Evolutionary conservation across 2,888 invertebrate species (phyloP), one percentile per base, ranked within the genome.

Genomic region (Trissolcus japonicus): DNA sequence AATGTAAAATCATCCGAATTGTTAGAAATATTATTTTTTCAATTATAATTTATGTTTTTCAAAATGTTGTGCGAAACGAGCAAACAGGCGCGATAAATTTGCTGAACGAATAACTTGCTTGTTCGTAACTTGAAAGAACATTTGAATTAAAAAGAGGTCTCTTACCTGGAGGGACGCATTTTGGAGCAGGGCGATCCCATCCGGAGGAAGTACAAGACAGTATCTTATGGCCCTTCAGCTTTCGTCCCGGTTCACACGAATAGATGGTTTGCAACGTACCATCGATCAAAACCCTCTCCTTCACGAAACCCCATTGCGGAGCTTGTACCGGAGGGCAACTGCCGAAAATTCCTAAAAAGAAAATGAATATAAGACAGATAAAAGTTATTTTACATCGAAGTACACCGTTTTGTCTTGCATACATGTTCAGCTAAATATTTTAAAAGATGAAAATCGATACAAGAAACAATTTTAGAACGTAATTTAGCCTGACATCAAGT

Each of bases 141-240:
- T 59, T 63, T 56, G 46, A 50, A 51, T 60, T 11, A 73, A 68
- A 19, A 19, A 46, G 46, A 16, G 1, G 1, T 17, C 48, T 61
- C 84, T 86, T 68, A 87, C 87, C 85, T 21, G 79, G 60, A 14
- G 80, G 80, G 35, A 87, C 80, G 78, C 87, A 88, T 79, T 80
- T 82, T 60, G 87, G 87, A 50, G 82, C 79, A 11, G 85, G 83
- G 71, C 83, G 82, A 76, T 86, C 80, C 87, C 87, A 88, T 35
- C 84, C 85, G 78, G 81, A 77, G 55, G 62, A 78, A 60, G 81
- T 84, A 76, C 88, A 88, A 67, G 85, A 86, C 71, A 85, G 83
- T 62, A 87, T 79, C 82, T 85, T 86, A 81, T 82, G 85, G 57
- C 87, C 88, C 77, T 81, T 85, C 72, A 88, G 82, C 74, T 81